These are phyloP conservation scores for Boleophthalmus pectinirostris DNA, from an alignment of 2,113 vertebrate species.

Conservation along the genomic window DNA sequence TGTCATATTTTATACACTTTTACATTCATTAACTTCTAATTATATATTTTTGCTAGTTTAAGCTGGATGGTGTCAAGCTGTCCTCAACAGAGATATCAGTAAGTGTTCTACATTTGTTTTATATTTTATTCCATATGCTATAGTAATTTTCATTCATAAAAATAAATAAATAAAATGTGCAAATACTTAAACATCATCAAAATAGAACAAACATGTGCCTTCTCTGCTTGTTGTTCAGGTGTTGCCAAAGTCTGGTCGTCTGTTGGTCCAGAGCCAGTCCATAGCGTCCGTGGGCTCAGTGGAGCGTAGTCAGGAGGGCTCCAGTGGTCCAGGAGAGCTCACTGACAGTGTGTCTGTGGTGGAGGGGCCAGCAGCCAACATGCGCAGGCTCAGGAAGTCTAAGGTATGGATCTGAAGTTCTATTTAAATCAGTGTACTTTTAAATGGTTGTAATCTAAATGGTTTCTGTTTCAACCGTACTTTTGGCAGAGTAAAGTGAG, in stretches of 20 bases:
- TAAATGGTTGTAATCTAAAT: not conserved
- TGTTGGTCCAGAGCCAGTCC: conserved; percentile 60
- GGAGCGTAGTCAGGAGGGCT: conserved; percentile 75
- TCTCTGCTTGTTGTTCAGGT: conserved; percentile 60
- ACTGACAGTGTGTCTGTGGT: conserved; percentile 84
- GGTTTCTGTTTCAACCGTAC: not conserved
- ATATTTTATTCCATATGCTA: not conserved
- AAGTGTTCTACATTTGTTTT: conserved; percentile 49
- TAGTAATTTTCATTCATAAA: not conserved
- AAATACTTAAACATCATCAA: no score
- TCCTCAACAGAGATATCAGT: conserved; percentile 84
- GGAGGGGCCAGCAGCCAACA: conserved; percentile 51
- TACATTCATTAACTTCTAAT: not conserved
- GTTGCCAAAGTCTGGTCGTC: conserved; percentile 71
- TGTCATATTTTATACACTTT: not conserved
- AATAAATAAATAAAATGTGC: no score
- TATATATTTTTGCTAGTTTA: conserved; percentile 75
- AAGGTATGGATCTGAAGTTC: conserved; percentile 69
- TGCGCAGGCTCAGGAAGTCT: conserved; percentile 73
- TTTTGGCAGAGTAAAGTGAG: conserved; percentile 83
- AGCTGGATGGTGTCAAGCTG: conserved; percentile 82
- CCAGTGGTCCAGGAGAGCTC: conserved; percentile 83
- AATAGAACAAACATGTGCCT: no score
- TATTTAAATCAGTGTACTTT: not conserved
- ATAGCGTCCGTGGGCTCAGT: conserved; percentile 34